Conservation (phyloP, 2,888 invertebrate species). For the Diabrotica balteata region DNA sequence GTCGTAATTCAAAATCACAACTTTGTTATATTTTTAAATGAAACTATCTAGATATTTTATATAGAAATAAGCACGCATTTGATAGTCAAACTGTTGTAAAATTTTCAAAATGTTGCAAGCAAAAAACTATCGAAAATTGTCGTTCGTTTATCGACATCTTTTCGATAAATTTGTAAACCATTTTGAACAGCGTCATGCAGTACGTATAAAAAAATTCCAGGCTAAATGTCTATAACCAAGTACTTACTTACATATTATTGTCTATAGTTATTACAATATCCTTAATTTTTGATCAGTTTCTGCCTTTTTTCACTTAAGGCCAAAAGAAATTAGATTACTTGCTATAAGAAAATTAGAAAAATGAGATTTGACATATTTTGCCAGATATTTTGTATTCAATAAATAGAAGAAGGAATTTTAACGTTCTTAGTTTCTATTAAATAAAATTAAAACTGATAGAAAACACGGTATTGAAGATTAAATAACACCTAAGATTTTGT, state of each 20-base stretch:
- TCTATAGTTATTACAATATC: slow-evolving; percentile 37
- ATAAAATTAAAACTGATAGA: no score
- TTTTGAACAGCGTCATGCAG: slow-evolving; percentile 23
- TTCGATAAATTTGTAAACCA: slow-evolving; percentile 15
- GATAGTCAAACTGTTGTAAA: slow-evolving; percentile 26
- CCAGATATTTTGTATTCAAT: no score
- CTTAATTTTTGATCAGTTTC: slow-evolving; percentile 34
- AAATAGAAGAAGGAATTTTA: no score
- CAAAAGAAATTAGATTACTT: slow-evolving; percentile 7
- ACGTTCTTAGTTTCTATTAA: no score
- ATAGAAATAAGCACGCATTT: neutral
- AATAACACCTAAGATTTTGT: no score
- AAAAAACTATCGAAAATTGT: slow-evolving; percentile 11
- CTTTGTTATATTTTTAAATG: no score
- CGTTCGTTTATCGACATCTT: slow-evolving; percentile 6
- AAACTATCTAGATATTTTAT: neutral
- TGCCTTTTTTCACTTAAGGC: slow-evolving; percentile 32
- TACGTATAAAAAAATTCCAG: slow-evolving; percentile 25
- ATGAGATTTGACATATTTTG: neutral
- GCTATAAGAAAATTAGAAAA: slow-evolving; percentile 1
- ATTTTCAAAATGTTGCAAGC: slow-evolving; percentile 23
- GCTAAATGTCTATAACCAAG: slow-evolving; percentile 27
- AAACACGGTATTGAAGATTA: no score
- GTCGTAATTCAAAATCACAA: no score
- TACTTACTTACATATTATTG: slow-evolving; percentile 34